Evolutionary conservation across 2,888 invertebrate species (phyloP).

Genomic region (Ephialtes manifestator): DNA sequence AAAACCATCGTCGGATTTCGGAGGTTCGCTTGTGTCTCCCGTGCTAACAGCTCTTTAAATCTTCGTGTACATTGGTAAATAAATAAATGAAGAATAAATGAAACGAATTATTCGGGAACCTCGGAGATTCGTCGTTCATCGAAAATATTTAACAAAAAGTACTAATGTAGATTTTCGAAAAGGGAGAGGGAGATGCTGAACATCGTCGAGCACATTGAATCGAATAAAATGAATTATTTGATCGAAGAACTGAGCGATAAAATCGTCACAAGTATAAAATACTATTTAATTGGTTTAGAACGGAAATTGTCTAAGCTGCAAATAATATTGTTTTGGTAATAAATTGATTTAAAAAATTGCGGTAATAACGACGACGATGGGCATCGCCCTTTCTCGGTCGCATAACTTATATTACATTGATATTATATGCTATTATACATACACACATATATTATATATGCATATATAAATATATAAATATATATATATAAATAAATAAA

Average conservation of each 20-base stretch:
- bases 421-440: slow-evolving; percentile 32
- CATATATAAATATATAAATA: not conserved
- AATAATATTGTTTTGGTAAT: not conserved
- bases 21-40: slow-evolving; percentile 4
- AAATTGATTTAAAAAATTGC: not conserved
- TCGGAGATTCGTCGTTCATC: slow-evolving; percentile 39
- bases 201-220: slow-evolving; percentile 9
- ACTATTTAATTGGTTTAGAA: not conserved
- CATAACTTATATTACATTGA: slow-evolving; percentile 23
- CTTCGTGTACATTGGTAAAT: slow-evolving; percentile 35
- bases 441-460: slow-evolving; percentile 9
- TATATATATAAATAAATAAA: slow-evolving; percentile 24
- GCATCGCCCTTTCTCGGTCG: slow-evolving; percentile 13
- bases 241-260: not conserved
- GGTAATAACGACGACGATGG: slow-evolving; percentile 8
- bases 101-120: slow-evolving; percentile 21
- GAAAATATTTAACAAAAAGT: slow-evolving; percentile 22
- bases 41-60: not conserved
- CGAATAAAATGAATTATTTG: not conserved
- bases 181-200: not conserved
- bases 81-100: slow-evolving; percentile 4
- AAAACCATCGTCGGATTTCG: slow-evolving; percentile 40
- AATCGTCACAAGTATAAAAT: not conserved
- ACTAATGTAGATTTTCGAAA: slow-evolving; percentile 25
- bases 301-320: not conserved